Conservation (phyloP, 2,888 invertebrate species). For the Conchocele bisecta region DNA sequence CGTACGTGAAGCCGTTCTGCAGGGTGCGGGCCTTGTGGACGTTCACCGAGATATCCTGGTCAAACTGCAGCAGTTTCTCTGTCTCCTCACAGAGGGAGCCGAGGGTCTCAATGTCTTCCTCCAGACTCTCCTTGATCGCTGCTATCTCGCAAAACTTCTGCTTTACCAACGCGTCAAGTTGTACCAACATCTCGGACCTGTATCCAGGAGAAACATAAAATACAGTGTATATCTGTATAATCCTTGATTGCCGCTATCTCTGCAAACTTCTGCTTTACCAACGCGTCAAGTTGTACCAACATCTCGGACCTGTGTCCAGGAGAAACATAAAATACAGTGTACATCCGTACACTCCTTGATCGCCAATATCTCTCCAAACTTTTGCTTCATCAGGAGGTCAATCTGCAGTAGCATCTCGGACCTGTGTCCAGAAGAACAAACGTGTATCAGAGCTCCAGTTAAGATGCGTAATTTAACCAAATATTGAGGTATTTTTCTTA, state of each 20-base stretch:
- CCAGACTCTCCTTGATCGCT: conserved; percentile 15
- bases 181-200: conserved; percentile 35
- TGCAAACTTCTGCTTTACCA: conserved; percentile 18
- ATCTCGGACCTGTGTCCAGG: conserved; percentile 48
- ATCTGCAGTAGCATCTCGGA: conserved; percentile 32
- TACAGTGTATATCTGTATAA: too few species aligned
- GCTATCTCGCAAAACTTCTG: conserved; percentile 26
- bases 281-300: conserved; percentile 9
- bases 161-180: conserved; percentile 14
- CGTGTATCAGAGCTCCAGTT: too few species aligned
- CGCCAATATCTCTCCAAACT: conserved; percentile 20
- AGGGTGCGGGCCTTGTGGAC: conserved; percentile 12
- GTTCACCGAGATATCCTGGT: conserved; percentile 4
- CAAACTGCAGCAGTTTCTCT: conserved; percentile 40
- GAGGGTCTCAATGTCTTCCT: conserved; percentile 23
- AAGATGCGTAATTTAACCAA: too few species aligned
- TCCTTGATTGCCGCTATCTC: conserved; percentile 26
- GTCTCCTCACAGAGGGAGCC: conserved; percentile 36
- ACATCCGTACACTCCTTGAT: too few species aligned
- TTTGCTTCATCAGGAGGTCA: conserved; percentile 15
- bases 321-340: too few species aligned
- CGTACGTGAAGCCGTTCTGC: conserved; percentile 33
- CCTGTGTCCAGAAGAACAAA: too few species aligned
- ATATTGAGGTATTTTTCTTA: too few species aligned
- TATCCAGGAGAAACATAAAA: too few species aligned